Conservation (phyloP, 2,888 invertebrate genomes). For the Brassicogethes aeneus region DNA sequence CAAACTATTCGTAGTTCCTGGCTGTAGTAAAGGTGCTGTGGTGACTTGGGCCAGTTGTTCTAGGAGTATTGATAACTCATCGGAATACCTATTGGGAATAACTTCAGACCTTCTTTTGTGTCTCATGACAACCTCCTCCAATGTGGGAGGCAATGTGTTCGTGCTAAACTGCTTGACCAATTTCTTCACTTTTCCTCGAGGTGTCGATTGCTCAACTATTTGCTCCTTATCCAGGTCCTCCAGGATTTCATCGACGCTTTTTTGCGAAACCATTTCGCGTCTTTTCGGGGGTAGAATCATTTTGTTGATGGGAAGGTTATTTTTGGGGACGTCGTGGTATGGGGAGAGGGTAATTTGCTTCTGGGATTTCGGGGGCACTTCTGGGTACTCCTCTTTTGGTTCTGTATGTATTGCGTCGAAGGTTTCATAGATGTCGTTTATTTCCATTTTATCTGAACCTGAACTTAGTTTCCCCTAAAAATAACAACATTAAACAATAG, state of each 20-base stretch:
- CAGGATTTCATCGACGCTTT: constrained; percentile 34
- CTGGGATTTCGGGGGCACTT: constrained; percentile 15
- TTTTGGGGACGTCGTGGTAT: constrained; percentile 30
- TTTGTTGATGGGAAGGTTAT: constrained; percentile 17
- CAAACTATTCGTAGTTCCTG: constrained; percentile 36
- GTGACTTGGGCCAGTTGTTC: constrained; percentile 38
- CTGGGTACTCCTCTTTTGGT: not conserved
- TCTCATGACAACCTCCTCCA: constrained; percentile 16
- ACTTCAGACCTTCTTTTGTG: constrained; percentile 8
- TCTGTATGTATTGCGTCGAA: too few relatives aligned
- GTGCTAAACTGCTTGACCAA: constrained; percentile 34
- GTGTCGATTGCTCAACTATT: constrained; percentile 6
- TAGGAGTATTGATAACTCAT: constrained; percentile 34
- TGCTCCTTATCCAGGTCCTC: constrained; percentile 30
- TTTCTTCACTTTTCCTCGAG: constrained; percentile 23
- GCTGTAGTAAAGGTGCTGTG: constrained; percentile 35
- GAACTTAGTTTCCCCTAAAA: too few relatives aligned
- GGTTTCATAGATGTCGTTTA: too few relatives aligned
- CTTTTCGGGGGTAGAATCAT: constrained; percentile 15
- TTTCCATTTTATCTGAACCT: too few relatives aligned
- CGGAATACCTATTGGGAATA: constrained; percentile 25
- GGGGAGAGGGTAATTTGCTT: constrained; percentile 21
- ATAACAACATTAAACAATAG: too few relatives aligned
- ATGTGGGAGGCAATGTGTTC: constrained; percentile 8
- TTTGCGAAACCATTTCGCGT: constrained; percentile 10